Evolutionary conservation across 1,140 invertebrate genomes (phyloP), one percentile per base, ranked within the genome.

Genomic region (Drosophila lacteicornis): DNA sequence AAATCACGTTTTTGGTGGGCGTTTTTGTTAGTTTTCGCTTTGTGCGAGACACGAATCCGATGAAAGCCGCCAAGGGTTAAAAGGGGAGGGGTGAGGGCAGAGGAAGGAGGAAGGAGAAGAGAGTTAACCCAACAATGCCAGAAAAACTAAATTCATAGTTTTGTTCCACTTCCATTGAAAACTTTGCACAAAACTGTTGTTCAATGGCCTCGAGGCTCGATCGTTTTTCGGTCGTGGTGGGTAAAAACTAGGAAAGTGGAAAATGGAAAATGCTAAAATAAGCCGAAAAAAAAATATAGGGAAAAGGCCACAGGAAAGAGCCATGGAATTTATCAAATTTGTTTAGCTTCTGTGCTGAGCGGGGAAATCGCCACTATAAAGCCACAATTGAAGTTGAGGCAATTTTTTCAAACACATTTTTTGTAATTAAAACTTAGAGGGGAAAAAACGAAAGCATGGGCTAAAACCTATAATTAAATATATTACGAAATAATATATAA

Each of bases 1-100:
- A 73, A 73, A 73, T 73, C 69, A 73, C 69, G 69, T 73, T 73
- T 73, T 71, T 70, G 53, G 69, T 73, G 69, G 69, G 69, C 69
- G 69, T 73, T 73, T 65, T 71, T 71, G 69, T 73, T 73, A 73
- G 67, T 71, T 73, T 50, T 73, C 69, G 69, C 69, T 73, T 71
- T 73, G 67, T 73, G 51, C 51, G 38, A 50, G 67, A 69, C 69
- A 73, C 67, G 69, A 73, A 73, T 59, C 53, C 30, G 69, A 40
- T 70, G 68, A 36, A 51, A 55, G 25, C 33, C 46, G 42, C 68
- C 49, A 57, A 46, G 68, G 30, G 66, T 38, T 67, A 50, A 33
- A 60, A 12, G 45, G 9, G 15, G 3, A 5, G 9, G 12, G 15
- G 38, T 27, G 12, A 3, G 5, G 43, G 7, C 15, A n/a, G n/a